Percentiles rank a stretch among this genome's conserved stretches.
Evolutionary conservation across 2,113 vertebrate species (phyloP).

Genomic region (Dipodomys spectabilis): DNA sequence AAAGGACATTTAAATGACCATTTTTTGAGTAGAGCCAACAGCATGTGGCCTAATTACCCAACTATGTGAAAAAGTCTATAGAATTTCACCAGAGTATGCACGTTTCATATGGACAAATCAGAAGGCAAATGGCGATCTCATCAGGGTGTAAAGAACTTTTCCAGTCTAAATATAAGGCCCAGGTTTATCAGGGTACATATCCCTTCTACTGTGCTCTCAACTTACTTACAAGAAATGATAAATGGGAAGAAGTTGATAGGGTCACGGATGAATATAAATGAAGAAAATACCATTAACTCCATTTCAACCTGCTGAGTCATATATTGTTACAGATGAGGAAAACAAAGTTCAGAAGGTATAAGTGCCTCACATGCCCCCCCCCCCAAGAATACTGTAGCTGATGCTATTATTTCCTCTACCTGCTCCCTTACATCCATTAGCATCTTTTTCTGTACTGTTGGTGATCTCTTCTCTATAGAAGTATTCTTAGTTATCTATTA

Average conservation of each 20-base stretch:
- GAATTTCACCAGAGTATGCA: conserved; percentile 43
- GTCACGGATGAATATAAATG: neutral
- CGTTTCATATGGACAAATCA: conserved; percentile 42
- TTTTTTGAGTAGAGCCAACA: conserved; percentile 70
- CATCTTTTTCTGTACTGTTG: neutral
- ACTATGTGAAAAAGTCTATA: conserved; percentile 53
- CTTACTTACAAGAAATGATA: neutral
- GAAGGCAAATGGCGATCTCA: conserved; percentile 23
- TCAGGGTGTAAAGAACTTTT: neutral
- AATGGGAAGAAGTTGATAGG: neutral
- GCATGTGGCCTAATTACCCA: conserved; percentile 66
- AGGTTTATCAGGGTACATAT: neutral
- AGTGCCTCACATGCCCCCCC: neutral
- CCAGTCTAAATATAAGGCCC: conserved; percentile 26
- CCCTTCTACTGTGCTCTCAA: neutral
- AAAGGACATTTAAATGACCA: conserved; percentile 71
- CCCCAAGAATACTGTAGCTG: neutral
- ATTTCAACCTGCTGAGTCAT: neutral
- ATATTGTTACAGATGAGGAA: conserved; percentile 17
- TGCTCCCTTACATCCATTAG: neutral
- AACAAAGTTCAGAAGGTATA: neutral
- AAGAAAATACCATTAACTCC: neutral
- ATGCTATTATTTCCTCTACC: neutral
- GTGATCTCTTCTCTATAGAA: neutral
- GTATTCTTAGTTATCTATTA: too few species aligned